Percentiles rank a stretch among this genome's conserved stretches.
phyloP scores from a whole-genome alignment of 2,113 vertebrate genomes.

The Xenus cinereus region DNA sequence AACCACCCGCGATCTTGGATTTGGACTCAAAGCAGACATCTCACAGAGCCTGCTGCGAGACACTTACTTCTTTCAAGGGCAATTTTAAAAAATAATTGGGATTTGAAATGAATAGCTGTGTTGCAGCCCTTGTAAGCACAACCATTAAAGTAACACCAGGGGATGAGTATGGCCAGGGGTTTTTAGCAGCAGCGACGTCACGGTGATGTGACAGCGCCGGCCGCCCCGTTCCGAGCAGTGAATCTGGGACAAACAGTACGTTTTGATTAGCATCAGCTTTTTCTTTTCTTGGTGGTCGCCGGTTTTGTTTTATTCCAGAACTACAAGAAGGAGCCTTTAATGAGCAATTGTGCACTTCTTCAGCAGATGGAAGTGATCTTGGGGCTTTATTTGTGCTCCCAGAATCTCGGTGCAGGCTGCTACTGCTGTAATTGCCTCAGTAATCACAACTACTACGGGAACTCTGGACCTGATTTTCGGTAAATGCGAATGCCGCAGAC shows the following conservation, averaged over 20 bases:
- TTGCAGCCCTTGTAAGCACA: background rate
- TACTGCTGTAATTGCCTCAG: background rate
- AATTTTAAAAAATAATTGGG: background rate
- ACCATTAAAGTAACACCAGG: background rate
- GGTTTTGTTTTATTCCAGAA: background rate
- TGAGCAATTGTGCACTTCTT: background rate
- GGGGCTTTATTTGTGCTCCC: background rate
- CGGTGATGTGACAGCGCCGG: background rate
- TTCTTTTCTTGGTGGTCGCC: background rate
- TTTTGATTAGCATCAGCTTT: background rate
- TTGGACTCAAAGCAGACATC: background rate
- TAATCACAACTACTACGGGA: background rate
- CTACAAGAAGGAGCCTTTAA: background rate
- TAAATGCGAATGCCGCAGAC: background rate
- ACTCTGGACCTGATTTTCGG: background rate
- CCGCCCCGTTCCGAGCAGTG: background rate
- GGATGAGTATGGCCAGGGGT: fast-evolving
- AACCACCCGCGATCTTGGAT: fast-evolving
- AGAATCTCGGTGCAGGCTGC: background rate
- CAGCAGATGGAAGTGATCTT: background rate
- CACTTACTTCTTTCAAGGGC: background rate
- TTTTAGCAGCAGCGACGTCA: background rate
- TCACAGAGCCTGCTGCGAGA: background rate
- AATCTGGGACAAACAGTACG: background rate
- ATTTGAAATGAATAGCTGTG: background rate